phyloP scores from a whole-genome alignment of 1,140 invertebrate genomes.

The Eueides isabella region DNA sequence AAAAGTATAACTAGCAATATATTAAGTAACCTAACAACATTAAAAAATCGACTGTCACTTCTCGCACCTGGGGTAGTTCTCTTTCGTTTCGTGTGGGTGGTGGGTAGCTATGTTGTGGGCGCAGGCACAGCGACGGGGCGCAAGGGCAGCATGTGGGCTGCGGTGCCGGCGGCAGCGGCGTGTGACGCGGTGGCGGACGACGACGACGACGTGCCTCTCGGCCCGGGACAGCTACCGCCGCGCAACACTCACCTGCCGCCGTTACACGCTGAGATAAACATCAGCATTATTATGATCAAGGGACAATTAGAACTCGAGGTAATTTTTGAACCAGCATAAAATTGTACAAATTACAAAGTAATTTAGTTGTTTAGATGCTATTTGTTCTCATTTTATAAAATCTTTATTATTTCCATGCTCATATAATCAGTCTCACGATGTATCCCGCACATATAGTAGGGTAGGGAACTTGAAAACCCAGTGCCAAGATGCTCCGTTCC shows the following conservation, averaged over 20 bases:
- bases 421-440: no score
- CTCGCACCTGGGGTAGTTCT: not conserved
- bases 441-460: no score
- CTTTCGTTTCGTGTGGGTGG: constrained; percentile 31
- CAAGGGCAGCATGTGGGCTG: constrained; percentile 81
- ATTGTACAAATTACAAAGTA: no score
- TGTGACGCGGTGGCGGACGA: constrained; percentile 64
- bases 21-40: no score
- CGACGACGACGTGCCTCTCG: constrained; percentile 83
- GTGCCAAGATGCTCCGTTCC: no score
- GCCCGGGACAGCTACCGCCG: constrained; percentile 90
- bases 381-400: not conserved
- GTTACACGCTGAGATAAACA: constrained; percentile 90
- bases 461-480: no score
- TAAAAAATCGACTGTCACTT: no score
- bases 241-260: constrained; percentile 87
- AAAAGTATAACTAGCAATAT: no score
- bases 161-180: constrained; percentile 68
- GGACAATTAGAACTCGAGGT: constrained; percentile 96
- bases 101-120: constrained; percentile 45
- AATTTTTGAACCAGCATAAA: no score
- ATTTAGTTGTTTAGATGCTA: not conserved
- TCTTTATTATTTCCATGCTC: no score
- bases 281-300: constrained; percentile 94
- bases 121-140: constrained; percentile 75